phyloP scores from a whole-genome alignment of 2,797 vertebrate genomes.

The Hipposideros larvatus region DNA sequence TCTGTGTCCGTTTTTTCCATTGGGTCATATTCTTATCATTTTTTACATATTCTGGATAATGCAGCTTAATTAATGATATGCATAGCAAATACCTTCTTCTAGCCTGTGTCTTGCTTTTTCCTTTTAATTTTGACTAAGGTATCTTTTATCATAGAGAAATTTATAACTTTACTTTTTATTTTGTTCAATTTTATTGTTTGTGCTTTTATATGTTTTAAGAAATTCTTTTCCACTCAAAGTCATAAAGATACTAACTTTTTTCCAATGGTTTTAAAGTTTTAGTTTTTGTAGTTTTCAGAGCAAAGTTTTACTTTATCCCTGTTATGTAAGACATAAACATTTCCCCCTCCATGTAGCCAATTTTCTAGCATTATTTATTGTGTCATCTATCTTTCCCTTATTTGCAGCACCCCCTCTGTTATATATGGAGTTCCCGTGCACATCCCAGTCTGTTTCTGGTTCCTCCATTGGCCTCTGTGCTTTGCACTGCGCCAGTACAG shows the following conservation, averaged over 20 bases:
- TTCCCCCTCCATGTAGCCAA: not conserved
- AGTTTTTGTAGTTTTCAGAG: not conserved
- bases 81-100: not conserved
- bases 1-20: not conserved
- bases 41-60: not conserved
- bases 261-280: not conserved
- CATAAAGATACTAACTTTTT: not conserved
- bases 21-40: not conserved
- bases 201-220: not conserved
- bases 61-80: not conserved
- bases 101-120: not conserved
- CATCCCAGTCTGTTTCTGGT: not conserved
- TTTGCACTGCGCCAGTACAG: accelerated
- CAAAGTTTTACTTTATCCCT: not conserved
- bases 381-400: accelerated
- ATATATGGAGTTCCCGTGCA: accelerated
- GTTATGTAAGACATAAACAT: not conserved
- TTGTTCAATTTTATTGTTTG: not conserved
- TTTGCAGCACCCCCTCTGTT: not conserved
- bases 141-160: not conserved
- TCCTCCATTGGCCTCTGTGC: not conserved
- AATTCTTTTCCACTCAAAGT: not conserved
- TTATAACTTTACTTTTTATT: not conserved
- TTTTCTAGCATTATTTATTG: not conserved
- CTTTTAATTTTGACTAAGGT: not conserved